phyloP scores from a whole-genome alignment of 1,140 invertebrate genomes.

The Sipha flava region DNA sequence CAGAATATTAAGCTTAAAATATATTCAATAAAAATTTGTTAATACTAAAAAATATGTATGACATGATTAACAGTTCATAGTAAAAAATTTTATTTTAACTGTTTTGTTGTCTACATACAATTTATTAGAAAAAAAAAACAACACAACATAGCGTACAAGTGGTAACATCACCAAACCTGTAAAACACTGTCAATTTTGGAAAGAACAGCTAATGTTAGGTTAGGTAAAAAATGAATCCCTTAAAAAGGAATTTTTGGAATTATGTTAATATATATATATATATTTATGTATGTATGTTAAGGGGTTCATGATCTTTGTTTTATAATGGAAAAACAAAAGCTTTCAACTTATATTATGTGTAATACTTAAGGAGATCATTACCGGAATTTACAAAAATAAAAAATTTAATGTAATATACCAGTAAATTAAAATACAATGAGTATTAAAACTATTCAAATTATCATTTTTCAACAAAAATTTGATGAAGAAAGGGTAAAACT shows the following conservation, averaged over 20 bases:
- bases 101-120: not conserved
- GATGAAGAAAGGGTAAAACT: not conserved
- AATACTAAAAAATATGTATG: not conserved
- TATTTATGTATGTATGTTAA: not conserved
- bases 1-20: not conserved
- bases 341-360: not conserved
- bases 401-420: not conserved
- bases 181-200: not conserved
- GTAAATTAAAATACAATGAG: slow-evolving; percentile 22
- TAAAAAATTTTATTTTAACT: not conserved
- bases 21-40: not conserved
- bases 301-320: not conserved
- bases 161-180: not conserved
- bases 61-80: not conserved
- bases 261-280: not conserved
- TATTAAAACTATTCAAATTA: not conserved
- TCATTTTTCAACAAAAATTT: not conserved
- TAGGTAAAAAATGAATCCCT: not conserved
- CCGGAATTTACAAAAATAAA: slow-evolving; percentile 7
- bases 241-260: not conserved
- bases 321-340: not conserved
- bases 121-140: not conserved
- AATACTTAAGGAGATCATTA: slow-evolving; percentile 27
- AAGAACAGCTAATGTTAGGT: not conserved
- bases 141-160: not conserved